Evolutionary conservation across 2,888 invertebrate genomes (phyloP), one percentile per base, ranked within the genome.

Genomic region (Desoria tigrina): DNA sequence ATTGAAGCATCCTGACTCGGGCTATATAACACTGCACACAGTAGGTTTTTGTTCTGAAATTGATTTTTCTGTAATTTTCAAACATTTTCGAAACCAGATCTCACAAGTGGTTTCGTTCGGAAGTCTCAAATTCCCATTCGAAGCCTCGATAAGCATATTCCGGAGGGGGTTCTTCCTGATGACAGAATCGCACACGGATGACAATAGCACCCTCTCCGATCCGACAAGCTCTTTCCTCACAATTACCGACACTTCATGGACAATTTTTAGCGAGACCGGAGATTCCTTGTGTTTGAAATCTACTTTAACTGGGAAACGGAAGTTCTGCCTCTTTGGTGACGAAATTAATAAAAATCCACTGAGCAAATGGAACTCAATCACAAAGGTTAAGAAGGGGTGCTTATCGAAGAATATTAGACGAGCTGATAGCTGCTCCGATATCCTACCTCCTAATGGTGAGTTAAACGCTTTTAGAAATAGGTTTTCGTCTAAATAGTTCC

Each of bases 21-120:
- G n/a, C n/a, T n/a, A n/a, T n/a, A n/a, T n/a, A n/a, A n/a, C n/a
- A n/a, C n/a, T n/a, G n/a, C n/a, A n/a, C n/a, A n/a, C n/a, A n/a
- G n/a, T n/a, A n/a, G n/a, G n/a, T n/a, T n/a, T n/a, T 32, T 4
- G n/a, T 9, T 23, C 51, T 50, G 23, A 32, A 32, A 32, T 11
- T 32, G 4, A 32, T 11, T 11, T 11, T 7, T 32, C 32, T 26
- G 26, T n/a, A 45, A 21, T n/a, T 23, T 45, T 58, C 42, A 27
- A n/a, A 23, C 27, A 16, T 42, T 42, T 37, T 23, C 39, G 14
- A 26, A n/a, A 39, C 28, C 27, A 63, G 42, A 27, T 68, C 9
- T 50, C 55, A 1, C 73, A 73, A 62, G 58, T 49, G 1, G 61
- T 66, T n/a, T 18, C 66, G 1, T 54, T 66, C n/a, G 73, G 73